Evolutionary conservation across 1,140 invertebrate genomes (phyloP).

Genomic region (Eulimnadia texana): DNA sequence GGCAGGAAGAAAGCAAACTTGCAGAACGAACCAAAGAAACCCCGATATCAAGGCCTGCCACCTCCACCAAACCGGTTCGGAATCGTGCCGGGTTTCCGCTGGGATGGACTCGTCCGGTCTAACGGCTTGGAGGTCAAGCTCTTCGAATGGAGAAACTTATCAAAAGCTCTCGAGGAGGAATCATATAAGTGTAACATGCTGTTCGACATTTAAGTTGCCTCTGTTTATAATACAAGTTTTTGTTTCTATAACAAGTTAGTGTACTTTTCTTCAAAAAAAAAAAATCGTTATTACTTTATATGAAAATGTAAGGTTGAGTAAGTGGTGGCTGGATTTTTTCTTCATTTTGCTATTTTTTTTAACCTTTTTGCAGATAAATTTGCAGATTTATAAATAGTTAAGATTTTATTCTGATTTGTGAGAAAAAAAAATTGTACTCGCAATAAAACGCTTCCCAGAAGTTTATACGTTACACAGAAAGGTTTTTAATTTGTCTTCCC

Average conservation of each 20-base stretch:
- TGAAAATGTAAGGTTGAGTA: background rate
- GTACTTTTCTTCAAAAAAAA: too few relatives aligned
- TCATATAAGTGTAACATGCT: constrained; percentile 91
- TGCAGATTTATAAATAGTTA: too few relatives aligned
- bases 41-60: constrained; percentile 60
- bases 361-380: too few relatives aligned
- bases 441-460: too few relatives aligned
- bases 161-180: constrained; percentile 62
- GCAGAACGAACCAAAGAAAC: constrained; percentile 32
- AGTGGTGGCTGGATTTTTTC: background rate
- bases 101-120: constrained; percentile 96
- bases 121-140: constrained; percentile 91
- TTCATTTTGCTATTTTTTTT: too few relatives aligned
- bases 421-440: too few relatives aligned
- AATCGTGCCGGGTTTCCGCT: constrained; percentile 82
- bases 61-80: constrained; percentile 76
- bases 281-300: background rate
- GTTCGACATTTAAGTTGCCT: constrained; percentile 66
- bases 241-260: too few relatives aligned
- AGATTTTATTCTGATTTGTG: too few relatives aligned
- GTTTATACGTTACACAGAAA: too few relatives aligned
- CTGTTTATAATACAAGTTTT: too few relatives aligned
- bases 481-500: too few relatives aligned
- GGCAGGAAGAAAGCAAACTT: constrained; percentile 50
- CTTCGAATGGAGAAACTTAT: constrained; percentile 61